These are phyloP conservation scores for Antennarius striatus DNA, from an alignment of 2,113 vertebrate genomes.

Conservation along the genomic window DNA sequence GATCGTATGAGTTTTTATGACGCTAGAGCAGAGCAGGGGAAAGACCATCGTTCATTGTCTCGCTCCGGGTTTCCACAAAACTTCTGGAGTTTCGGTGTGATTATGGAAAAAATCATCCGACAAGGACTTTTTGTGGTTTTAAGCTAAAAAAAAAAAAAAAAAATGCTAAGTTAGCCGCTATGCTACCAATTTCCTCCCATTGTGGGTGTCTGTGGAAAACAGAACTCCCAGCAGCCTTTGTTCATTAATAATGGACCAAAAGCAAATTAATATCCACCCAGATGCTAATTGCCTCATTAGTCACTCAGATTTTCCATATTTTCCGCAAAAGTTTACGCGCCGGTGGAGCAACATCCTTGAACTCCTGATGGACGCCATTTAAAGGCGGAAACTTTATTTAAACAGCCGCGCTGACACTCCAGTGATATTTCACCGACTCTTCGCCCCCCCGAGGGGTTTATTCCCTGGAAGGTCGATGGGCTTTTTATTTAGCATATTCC, in stretches of 20 bases:
- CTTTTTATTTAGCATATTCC: conserved; percentile 55
- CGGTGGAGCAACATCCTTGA: conserved; percentile 27
- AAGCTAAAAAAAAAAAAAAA: conserved; percentile 8
- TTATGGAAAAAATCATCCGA: conserved; percentile 17
- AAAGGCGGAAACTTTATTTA: conserved; percentile 20
- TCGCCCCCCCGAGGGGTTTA: conserved; percentile 4
- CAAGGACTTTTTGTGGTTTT: conserved; percentile 39
- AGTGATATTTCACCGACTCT: conserved; percentile 28
- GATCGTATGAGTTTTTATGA: no score
- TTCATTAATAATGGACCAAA: conserved; percentile 63
- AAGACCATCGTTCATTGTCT: no score
- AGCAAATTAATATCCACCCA: conserved; percentile 65
- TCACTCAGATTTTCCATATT: conserved; percentile 20
- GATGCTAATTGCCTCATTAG: conserved; percentile 60
- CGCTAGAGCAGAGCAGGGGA: conserved; percentile 5
- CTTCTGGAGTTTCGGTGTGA: neutral
- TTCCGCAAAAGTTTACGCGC: conserved; percentile 19
- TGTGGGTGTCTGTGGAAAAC: conserved; percentile 38
- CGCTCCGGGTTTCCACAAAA: no score
- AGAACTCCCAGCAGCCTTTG: conserved; percentile 54
- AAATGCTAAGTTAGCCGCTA: conserved; percentile 31
- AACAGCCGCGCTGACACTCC: conserved; percentile 3
- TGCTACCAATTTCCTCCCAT: conserved; percentile 23
- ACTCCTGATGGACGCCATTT: conserved; percentile 10
- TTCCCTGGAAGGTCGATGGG: conserved; percentile 47